A percentile compares a stretch with the other conserved stretches of the same genome.
Conservation (phyloP, 2,888 invertebrate species). For the Diaperis boleti region DNA sequence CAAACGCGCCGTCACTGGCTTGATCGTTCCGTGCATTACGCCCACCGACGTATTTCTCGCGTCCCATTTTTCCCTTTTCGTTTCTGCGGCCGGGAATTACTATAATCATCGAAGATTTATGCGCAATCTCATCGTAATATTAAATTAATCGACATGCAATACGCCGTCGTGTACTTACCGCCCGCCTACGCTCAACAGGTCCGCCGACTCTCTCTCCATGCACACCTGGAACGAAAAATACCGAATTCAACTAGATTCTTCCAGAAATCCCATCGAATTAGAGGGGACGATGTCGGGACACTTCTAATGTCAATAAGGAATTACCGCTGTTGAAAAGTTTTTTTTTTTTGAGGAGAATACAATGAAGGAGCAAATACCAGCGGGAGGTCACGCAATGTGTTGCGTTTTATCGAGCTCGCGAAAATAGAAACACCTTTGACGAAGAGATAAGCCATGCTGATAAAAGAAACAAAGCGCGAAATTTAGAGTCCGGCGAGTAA, state of each 20-base stretch:
- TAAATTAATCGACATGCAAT: conserved; percentile 13
- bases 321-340: background rate
- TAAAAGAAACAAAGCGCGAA: background rate
- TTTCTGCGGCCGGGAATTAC: background rate
- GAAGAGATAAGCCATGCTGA: background rate
- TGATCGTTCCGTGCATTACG: no score
- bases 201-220: background rate
- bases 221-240: background rate
- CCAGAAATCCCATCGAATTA: no score
- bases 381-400: conserved; percentile 11
- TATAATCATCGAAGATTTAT: conserved; percentile 2
- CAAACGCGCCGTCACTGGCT: no score
- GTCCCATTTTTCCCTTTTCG: background rate
- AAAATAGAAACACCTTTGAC: conserved; percentile 7
- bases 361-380: conserved; percentile 10
- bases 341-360: background rate
- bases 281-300: no score
- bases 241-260: background rate
- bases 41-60: background rate
- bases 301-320: conserved; percentile 8
- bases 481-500: no score
- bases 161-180: conserved; percentile 3
- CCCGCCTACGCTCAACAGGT: conserved; percentile 2
- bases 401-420: conserved; percentile 5
- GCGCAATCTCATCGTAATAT: conserved; percentile 4